Percentiles rank a stretch among this genome's conserved stretches.
These are phyloP conservation scores for Zapornia atra DNA, from an alignment of 2,113 vertebrate genomes.

Conservation along the genomic window DNA sequence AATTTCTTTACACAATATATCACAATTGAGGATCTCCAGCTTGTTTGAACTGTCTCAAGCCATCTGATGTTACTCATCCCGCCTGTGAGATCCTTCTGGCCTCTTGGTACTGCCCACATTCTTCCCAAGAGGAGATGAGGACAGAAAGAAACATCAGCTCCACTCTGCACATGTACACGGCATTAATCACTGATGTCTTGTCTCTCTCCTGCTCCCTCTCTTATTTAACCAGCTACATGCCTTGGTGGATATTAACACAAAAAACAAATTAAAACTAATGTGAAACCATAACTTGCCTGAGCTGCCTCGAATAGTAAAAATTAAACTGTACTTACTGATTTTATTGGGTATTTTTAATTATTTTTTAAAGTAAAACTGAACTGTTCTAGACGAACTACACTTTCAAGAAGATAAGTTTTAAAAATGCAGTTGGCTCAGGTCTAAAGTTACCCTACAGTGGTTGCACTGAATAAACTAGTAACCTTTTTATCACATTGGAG, in stretches of 20 bases:
- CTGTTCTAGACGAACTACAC: not conserved
- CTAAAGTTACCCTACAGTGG: not conserved
- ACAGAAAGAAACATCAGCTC: not conserved
- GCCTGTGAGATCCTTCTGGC: not conserved
- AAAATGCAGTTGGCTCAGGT: not conserved
- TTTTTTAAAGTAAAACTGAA: not conserved
- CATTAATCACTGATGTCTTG: conserved; percentile 1
- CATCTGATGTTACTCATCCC: conserved; percentile 8
- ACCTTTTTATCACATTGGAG: not conserved
- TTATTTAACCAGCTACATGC: not conserved
- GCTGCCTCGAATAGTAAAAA: not conserved
- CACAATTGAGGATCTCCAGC: not conserved
- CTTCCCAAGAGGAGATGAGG: not conserved
- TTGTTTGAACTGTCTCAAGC: not conserved
- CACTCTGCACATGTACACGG: not conserved
- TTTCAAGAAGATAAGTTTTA: not conserved
- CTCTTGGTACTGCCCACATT: not conserved
- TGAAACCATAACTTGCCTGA: not conserved
- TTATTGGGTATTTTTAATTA: not conserved
- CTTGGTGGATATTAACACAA: not conserved
- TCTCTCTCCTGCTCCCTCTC: not conserved
- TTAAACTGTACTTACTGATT: not conserved
- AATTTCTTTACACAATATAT: not conserved
- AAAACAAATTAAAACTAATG: not conserved
- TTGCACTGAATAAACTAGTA: not conserved